phyloP scores from a whole-genome alignment of 2,113 vertebrate species.

The Merops nubicus region DNA sequence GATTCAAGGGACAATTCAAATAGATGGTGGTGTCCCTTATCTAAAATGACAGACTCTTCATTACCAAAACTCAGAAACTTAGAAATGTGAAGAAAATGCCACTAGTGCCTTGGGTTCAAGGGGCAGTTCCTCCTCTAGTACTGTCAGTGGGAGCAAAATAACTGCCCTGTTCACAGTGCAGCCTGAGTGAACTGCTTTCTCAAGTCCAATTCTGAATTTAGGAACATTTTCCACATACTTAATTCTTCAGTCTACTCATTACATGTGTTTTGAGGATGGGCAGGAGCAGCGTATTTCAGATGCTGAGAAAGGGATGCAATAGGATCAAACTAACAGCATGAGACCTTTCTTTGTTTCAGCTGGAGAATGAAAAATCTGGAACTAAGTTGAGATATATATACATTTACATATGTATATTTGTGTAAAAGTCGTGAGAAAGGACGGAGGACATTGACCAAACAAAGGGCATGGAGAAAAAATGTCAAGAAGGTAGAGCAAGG shows the following conservation, averaged over 20 bases:
- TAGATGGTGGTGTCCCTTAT: not conserved
- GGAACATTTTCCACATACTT: not conserved
- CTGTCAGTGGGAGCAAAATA: not conserved
- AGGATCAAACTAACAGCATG: not conserved
- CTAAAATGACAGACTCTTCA: not conserved
- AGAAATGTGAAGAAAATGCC: not conserved
- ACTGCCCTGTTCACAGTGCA: not conserved
- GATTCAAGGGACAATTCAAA: not conserved
- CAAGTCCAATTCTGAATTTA: not conserved
- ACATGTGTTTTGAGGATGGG: not conserved
- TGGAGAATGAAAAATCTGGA: not conserved
- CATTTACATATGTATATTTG: not conserved
- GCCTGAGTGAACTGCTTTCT: not conserved
- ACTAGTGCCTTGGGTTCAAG: not conserved
- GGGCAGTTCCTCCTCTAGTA: not conserved
- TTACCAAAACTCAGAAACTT: not conserved
- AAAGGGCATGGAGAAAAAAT: not conserved
- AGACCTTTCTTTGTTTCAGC: not conserved
- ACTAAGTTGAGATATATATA: not conserved
- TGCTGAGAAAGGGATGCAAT: not conserved
- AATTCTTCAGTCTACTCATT: not conserved
- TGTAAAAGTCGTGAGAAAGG: not conserved
- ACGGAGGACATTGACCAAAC: not conserved
- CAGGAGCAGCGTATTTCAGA: not conserved
- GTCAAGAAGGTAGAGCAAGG: not conserved